Conservation (phyloP, 2,888 invertebrate genomes). For the Calameuta filiformis region DNA sequence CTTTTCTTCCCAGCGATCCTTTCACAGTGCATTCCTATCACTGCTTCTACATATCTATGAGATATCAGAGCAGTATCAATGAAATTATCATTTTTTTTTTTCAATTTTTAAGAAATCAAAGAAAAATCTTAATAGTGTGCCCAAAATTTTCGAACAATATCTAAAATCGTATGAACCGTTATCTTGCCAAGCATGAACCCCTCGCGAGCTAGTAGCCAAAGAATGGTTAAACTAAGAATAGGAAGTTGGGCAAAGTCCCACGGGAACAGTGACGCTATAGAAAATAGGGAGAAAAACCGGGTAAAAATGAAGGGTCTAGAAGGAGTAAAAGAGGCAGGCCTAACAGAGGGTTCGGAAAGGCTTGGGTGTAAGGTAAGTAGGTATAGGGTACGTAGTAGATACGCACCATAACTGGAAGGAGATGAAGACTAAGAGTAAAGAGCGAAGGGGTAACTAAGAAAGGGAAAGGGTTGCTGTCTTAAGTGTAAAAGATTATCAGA, state of each 20-base stretch:
- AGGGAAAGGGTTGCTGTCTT: constrained; percentile 48
- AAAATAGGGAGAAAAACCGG: background rate
- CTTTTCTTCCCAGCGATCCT: background rate
- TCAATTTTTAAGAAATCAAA: background rate
- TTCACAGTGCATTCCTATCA: constrained; percentile 2
- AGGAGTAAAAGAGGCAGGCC: background rate
- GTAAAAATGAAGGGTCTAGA: background rate
- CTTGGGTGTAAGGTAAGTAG: background rate
- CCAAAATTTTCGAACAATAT: background rate
- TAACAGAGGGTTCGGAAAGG: background rate
- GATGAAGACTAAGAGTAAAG: background rate
- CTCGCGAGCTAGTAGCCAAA: background rate
- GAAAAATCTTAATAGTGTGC: background rate
- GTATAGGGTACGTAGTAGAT: background rate
- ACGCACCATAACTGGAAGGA: background rate
- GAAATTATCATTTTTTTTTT: background rate
- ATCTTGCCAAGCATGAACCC: background rate
- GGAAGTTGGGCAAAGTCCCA: background rate
- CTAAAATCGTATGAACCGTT: background rate
- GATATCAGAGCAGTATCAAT: background rate
- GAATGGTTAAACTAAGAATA: background rate
- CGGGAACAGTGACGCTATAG: constrained; percentile 15
- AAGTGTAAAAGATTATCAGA: constrained; percentile 62
- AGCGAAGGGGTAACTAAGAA: constrained; percentile 25
- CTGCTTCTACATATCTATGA: constrained; percentile 25